Conservation (phyloP, 2,888 invertebrate genomes). For the Ophion ventricosus region DNA sequence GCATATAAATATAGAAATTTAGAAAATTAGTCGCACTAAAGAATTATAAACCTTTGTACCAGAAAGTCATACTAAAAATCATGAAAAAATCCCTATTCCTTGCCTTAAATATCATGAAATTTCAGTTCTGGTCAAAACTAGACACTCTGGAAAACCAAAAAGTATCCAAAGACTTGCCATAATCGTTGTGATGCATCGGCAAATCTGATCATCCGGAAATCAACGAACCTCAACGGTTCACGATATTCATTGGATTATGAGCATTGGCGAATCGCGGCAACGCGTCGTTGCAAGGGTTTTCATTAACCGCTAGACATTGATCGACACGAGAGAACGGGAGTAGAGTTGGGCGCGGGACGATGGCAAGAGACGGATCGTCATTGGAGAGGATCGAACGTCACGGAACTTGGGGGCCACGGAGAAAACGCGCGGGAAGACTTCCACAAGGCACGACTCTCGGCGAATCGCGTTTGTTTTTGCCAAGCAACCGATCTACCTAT, state of each 20-base stretch:
- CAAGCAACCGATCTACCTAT: constrained; percentile 67
- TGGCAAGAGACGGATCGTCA: constrained; percentile 54
- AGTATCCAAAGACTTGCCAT: background rate
- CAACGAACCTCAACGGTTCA: background rate
- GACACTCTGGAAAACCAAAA: too few relatives aligned
- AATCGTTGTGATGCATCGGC: too few relatives aligned
- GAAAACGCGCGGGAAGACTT: constrained; percentile 73
- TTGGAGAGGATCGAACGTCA: constrained; percentile 75
- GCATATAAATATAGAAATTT: too few relatives aligned
- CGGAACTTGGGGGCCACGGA: constrained; percentile 77
- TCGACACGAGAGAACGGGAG: constrained; percentile 57
- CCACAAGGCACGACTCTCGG: constrained; percentile 77
- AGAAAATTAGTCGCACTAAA: too few relatives aligned
- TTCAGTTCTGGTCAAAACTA: too few relatives aligned
- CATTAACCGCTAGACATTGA: constrained; percentile 48
- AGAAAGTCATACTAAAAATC: too few relatives aligned
- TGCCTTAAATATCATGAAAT: too few relatives aligned
- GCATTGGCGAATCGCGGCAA: background rate
- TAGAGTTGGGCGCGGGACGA: constrained; percentile 54
- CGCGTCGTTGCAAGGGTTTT: background rate
- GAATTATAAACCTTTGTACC: too few relatives aligned
- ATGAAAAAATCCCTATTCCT: too few relatives aligned
- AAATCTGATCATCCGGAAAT: background rate
- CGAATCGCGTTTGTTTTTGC: constrained; percentile 69
- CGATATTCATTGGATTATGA: background rate